A percentile compares a stretch with the other conserved stretches of the same genome.
These are phyloP conservation scores for Dexiosoma caninum DNA, from an alignment of 2,888 invertebrate genomes.

Conservation along the genomic window DNA sequence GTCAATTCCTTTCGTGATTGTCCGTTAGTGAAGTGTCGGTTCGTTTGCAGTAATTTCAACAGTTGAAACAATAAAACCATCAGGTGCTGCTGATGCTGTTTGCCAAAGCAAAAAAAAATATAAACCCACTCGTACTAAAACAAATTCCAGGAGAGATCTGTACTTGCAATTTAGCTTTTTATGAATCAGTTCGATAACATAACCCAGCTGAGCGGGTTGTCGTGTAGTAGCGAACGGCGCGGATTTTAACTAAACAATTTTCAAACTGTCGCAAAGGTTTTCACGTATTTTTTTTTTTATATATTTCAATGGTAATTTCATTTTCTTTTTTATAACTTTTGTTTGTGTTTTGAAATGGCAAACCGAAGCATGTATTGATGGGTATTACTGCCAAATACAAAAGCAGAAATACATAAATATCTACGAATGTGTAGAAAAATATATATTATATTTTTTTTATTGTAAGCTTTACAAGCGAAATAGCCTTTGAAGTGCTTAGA, in stretches of 20 bases:
- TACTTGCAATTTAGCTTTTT: slow-evolving; percentile 57
- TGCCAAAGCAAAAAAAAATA: background rate
- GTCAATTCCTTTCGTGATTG: background rate
- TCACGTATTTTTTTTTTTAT: background rate
- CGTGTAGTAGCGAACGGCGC: slow-evolving; percentile 3
- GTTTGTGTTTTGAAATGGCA: too few species aligned
- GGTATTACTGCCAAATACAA: too few species aligned
- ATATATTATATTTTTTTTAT: too few species aligned
- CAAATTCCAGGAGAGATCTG: slow-evolving; percentile 25
- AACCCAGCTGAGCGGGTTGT: slow-evolving; percentile 49
- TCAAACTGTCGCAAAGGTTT: background rate
- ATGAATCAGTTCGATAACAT: slow-evolving; percentile 44
- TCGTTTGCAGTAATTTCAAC: slow-evolving; percentile 35
- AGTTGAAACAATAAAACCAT: slow-evolving; percentile 33
- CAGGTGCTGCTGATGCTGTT: slow-evolving; percentile 31
- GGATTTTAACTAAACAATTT: background rate
- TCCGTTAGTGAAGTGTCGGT: slow-evolving; percentile 4
- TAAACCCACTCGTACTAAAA: background rate
- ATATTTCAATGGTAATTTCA: background rate
- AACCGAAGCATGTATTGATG: too few species aligned
- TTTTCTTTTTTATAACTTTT: too few species aligned
- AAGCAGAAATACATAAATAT: too few species aligned
- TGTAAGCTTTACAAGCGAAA: too few species aligned
- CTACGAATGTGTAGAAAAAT: too few species aligned
- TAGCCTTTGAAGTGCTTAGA: too few species aligned